A percentile compares a stretch with the other conserved stretches of the same genome.
phyloP scores from a whole-genome alignment of 2,797 vertebrate genomes.

The Acanthurus leucopareius region DNA sequence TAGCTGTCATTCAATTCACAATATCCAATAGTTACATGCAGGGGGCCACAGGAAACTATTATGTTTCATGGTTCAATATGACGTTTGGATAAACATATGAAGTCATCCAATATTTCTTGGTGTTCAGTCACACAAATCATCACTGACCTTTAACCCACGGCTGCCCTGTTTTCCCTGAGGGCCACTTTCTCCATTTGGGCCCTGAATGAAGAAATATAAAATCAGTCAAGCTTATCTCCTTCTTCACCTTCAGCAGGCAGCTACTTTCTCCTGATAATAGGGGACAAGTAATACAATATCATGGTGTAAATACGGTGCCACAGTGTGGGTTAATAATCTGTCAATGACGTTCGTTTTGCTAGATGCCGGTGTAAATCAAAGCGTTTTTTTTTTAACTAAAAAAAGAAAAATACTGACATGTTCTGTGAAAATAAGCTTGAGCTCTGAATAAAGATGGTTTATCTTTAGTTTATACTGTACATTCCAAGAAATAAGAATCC shows the following conservation, averaged over 20 bases:
- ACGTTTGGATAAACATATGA: conserved; percentile 47
- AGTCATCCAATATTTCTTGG: conserved; percentile 32
- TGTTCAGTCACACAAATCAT: conserved; percentile 31
- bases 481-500: too few species aligned
- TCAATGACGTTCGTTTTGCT: not conserved
- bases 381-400: too few species aligned
- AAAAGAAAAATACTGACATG: too few species aligned
- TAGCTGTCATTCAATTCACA: not conserved
- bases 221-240: conserved; percentile 25
- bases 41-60: conserved; percentile 13
- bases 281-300: conserved; percentile 11
- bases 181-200: conserved; percentile 84
- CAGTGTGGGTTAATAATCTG: not conserved
- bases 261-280: not conserved
- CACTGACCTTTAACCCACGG: conserved; percentile 87
- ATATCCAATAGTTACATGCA: not conserved
- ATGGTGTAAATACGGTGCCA: not conserved
- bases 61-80: conserved; percentile 34
- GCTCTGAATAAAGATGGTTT: too few species aligned
- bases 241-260: not conserved
- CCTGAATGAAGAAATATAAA: conserved; percentile 78
- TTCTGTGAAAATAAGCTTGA: too few species aligned
- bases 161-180: conserved; percentile 82
- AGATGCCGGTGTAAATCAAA: conserved; percentile 2
- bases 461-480: too few species aligned